Evolutionary conservation across 2,797 vertebrate species (phyloP).

Genomic region (Mus spretus): DNA sequence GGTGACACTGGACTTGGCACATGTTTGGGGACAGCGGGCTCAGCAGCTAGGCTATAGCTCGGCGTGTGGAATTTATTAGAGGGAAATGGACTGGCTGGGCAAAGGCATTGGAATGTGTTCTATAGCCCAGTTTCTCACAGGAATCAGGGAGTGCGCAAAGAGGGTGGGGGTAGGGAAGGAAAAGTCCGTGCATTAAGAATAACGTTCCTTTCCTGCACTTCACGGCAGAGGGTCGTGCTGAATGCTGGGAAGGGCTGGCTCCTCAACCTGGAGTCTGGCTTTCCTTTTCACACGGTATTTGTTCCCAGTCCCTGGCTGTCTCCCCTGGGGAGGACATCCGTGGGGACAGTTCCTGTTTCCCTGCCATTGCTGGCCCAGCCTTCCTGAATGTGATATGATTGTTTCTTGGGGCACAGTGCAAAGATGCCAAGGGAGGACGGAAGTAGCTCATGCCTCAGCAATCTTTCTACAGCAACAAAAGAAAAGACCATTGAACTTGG

Average conservation of each 20-base stretch:
- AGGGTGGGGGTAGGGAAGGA: not conserved
- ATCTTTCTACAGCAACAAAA: conserved; percentile 83
- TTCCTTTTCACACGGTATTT: conserved; percentile 85
- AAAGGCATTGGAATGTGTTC: not conserved
- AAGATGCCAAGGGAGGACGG: conserved; percentile 90
- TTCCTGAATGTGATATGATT: conserved; percentile 92
- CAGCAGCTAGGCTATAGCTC: not conserved
- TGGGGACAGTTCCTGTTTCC: conserved; percentile 91
- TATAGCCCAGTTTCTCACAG: not conserved
- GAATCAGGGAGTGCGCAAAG: not conserved
- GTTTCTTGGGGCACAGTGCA: conserved; percentile 89
- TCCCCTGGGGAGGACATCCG: conserved; percentile 87
- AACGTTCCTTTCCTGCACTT: not conserved
- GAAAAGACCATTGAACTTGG: conserved; percentile 86
- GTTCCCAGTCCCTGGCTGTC: conserved; percentile 83
- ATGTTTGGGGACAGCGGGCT: not conserved
- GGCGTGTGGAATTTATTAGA: not conserved
- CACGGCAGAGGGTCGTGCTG: not conserved
- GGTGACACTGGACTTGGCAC: not conserved
- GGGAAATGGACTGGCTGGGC: not conserved
- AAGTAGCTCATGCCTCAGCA: conserved; percentile 89
- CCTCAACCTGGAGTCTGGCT: conserved; percentile 62
- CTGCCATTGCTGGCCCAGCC: conserved; percentile 87
- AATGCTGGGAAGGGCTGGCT: conserved; percentile 73
- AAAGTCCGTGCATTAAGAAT: conserved; percentile 32